Conservation (phyloP, 2,888 invertebrate species). For the Drosophila aldrichi region DNA sequence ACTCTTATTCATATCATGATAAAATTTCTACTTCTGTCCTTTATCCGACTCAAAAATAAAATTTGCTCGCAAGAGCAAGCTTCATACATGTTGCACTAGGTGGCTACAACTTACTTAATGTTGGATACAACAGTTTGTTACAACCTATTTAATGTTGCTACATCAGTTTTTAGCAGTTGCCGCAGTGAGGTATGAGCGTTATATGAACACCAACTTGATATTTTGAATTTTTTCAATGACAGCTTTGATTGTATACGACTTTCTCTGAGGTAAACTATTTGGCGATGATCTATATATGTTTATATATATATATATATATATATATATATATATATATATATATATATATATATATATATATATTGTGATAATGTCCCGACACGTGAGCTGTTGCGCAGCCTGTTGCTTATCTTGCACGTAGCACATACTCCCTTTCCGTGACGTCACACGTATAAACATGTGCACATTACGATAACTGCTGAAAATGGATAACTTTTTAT, state of each 20-base stretch:
- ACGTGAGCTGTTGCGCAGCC: conserved; percentile 37
- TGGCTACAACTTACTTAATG: background rate
- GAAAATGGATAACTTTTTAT: background rate
- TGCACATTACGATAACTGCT: conserved; percentile 57
- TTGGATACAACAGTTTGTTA: background rate
- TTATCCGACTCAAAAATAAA: background rate
- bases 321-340: too few species aligned
- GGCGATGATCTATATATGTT: too few species aligned
- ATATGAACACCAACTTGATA: background rate
- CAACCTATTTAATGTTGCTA: background rate
- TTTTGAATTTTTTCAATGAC: background rate
- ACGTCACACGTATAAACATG: conserved; percentile 76
- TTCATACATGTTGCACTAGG: conserved; percentile 8
- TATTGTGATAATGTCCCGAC: conserved; percentile 16
- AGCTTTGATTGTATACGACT: background rate
- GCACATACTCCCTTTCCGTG: conserved; percentile 36
- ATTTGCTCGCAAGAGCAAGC: background rate
- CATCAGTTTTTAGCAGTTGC: background rate
- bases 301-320: too few species aligned
- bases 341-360: too few species aligned
- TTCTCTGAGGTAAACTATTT: background rate
- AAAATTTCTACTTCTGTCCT: background rate
- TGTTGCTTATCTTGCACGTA: conserved; percentile 28
- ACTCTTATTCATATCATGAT: background rate
- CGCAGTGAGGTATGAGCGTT: background rate